phyloP scores from a whole-genome alignment of 2,888 invertebrate species.

The Lapara coniferarum region DNA sequence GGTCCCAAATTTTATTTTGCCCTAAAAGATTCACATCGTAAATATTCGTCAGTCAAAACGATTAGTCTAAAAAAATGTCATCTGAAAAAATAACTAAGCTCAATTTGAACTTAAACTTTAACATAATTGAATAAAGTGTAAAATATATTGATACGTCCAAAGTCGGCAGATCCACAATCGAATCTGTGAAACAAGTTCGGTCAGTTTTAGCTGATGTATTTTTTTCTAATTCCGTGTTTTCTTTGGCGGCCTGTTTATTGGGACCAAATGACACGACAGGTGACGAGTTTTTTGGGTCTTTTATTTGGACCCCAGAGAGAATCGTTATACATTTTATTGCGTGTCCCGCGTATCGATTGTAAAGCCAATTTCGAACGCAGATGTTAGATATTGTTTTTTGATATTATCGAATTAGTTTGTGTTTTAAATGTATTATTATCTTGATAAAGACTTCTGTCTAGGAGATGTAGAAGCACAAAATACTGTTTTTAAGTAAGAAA shows the following conservation, averaged over 20 bases:
- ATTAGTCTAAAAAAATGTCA: slow-evolving; percentile 60
- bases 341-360: slow-evolving; percentile 68
- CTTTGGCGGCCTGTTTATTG: slow-evolving; percentile 80
- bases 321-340: slow-evolving; percentile 81
- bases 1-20: slow-evolving; percentile 72
- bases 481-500: too few species aligned
- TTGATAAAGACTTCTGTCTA: background rate
- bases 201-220: slow-evolving; percentile 71
- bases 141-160: slow-evolving; percentile 30
- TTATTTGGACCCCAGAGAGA: slow-evolving; percentile 57
- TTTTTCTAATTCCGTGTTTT: slow-evolving; percentile 73
- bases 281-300: slow-evolving; percentile 65
- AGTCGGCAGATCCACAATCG: slow-evolving; percentile 41
- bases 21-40: slow-evolving; percentile 78
- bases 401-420: slow-evolving; percentile 12
- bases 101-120: slow-evolving; percentile 41
- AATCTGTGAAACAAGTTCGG: slow-evolving; percentile 69
- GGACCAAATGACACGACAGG: slow-evolving; percentile 84
- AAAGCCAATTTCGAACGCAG: slow-evolving; percentile 73
- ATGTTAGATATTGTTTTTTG: slow-evolving; percentile 50
- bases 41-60: slow-evolving; percentile 81
- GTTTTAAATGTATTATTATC: slow-evolving; percentile 15
- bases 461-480: background rate
- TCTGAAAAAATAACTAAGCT: slow-evolving; percentile 45
- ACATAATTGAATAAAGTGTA: slow-evolving; percentile 19